Evolutionary conservation across 2,113 vertebrate species (phyloP).

Genomic region (Ctenodactylus gundi): DNA sequence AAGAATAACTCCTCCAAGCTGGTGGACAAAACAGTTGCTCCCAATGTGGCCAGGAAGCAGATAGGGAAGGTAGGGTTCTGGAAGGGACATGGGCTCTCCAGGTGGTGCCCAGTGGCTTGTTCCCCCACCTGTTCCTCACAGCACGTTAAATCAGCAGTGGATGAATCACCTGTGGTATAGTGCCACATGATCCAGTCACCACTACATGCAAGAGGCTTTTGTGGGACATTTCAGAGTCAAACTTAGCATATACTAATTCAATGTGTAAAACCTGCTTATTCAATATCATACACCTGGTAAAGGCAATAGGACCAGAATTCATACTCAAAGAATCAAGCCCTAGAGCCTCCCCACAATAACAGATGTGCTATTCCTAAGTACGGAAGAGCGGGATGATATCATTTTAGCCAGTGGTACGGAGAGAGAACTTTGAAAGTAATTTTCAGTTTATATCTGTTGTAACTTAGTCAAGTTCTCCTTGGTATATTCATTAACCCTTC

Average conservation of each 20-base stretch:
- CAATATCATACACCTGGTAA: not conserved
- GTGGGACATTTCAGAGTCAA: too few species aligned
- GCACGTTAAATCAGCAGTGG: too few species aligned
- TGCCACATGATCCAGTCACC: too few species aligned
- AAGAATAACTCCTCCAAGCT: too few species aligned
- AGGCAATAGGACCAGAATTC: not conserved
- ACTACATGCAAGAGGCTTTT: too few species aligned
- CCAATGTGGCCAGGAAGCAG: too few species aligned
- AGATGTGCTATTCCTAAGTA: not conserved
- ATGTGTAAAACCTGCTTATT: not conserved
- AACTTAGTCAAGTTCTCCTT: not conserved
- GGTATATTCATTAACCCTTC: not conserved
- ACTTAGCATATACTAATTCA: not conserved
- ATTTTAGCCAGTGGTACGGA: not conserved
- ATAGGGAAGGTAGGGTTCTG: too few species aligned
- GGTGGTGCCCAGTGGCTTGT: too few species aligned
- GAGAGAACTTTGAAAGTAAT: not conserved
- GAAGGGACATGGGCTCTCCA: too few species aligned
- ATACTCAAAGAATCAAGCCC: not conserved
- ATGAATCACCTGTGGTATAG: too few species aligned
- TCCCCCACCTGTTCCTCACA: too few species aligned
- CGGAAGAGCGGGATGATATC: not conserved
- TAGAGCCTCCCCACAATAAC: not conserved
- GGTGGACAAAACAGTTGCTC: too few species aligned
- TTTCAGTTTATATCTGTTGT: not conserved